These are phyloP conservation scores for Benitochromis conjunctus DNA, from an alignment of 2,113 vertebrate genomes.

Conservation along the genomic window DNA sequence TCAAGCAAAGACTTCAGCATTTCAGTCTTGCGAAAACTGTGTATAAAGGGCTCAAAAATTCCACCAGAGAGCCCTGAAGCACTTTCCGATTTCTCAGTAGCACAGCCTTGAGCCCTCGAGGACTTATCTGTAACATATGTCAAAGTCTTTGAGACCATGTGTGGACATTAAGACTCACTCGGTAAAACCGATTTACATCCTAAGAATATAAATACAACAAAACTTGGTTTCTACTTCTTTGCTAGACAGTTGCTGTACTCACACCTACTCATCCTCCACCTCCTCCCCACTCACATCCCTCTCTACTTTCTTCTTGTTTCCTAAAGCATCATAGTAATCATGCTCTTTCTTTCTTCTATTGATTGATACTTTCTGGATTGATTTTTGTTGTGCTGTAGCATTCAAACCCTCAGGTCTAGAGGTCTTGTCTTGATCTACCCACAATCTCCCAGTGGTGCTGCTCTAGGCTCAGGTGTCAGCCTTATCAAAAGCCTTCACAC, in stretches of 20 bases:
- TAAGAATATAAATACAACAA: background rate
- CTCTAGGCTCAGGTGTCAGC: constrained; percentile 56
- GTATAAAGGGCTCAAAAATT: constrained; percentile 34
- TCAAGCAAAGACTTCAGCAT: constrained; percentile 18
- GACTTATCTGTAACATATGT: constrained; percentile 25
- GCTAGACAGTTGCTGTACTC: constrained; percentile 9
- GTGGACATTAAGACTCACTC: constrained; percentile 1
- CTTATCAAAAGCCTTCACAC: constrained; percentile 55
- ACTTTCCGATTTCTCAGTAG: constrained; percentile 26
- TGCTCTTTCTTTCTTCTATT: constrained; percentile 24
- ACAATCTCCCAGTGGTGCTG: constrained; percentile 50
- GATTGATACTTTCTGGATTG: constrained; percentile 59
- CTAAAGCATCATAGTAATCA: constrained; percentile 41
- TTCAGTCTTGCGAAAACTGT: constrained; percentile 28
- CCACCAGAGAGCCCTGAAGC: constrained; percentile 26
- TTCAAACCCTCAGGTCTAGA: constrained; percentile 47
- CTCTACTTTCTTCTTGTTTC: constrained; percentile 30
- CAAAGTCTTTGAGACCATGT: constrained; percentile 16
- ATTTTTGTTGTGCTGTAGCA: constrained; percentile 48
- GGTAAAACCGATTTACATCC: background rate
- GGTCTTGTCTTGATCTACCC: constrained; percentile 66
- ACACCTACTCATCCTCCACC: background rate
- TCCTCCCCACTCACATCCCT: background rate
- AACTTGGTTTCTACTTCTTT: constrained; percentile 11
- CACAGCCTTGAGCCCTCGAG: background rate